Evolutionary conservation across 2,113 vertebrate species (phyloP).

Genomic region (Chaenocephalus aceratus): DNA sequence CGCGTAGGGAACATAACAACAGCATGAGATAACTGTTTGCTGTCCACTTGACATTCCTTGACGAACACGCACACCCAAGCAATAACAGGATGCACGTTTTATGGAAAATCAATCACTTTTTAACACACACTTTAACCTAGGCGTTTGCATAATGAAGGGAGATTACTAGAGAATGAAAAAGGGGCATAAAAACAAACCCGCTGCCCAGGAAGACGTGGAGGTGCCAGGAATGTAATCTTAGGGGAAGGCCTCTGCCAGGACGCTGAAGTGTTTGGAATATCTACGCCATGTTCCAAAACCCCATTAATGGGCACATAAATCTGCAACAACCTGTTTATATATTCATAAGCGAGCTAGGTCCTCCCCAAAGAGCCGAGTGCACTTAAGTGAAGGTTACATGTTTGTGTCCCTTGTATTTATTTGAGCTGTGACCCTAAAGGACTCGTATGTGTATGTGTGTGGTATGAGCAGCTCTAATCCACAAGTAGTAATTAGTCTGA

Average conservation of each 20-base stretch:
- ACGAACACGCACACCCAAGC: slow-evolving; percentile 61
- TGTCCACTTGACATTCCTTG: slow-evolving; percentile 76
- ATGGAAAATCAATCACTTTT: slow-evolving; percentile 57
- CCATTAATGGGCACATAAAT: slow-evolving; percentile 69
- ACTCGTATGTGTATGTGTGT: slow-evolving; percentile 49
- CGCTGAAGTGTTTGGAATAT: slow-evolving; percentile 74
- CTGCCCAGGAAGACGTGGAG: slow-evolving; percentile 41
- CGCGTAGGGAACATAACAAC: slow-evolving; percentile 72
- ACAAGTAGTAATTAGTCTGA: slow-evolving; percentile 57
- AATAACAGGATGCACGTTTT: slow-evolving; percentile 63
- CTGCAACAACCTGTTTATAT: slow-evolving; percentile 69
- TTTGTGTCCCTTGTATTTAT: slow-evolving; percentile 27
- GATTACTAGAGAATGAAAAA: slow-evolving; percentile 51
- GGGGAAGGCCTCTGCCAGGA: slow-evolving; percentile 42
- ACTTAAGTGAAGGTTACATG: slow-evolving; percentile 8
- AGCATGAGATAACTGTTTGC: slow-evolving; percentile 80
- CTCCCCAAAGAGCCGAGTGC: slow-evolving; percentile 30
- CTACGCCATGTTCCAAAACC: slow-evolving; percentile 56
- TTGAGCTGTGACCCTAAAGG: slow-evolving; percentile 28
- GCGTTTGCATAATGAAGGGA: slow-evolving; percentile 55
- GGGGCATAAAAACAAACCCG: slow-evolving; percentile 53
- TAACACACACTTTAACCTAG: slow-evolving; percentile 52
- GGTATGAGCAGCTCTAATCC: slow-evolving; percentile 60
- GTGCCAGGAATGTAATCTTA: slow-evolving; percentile 69
- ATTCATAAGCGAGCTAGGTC: slow-evolving; percentile 53